A percentile compares a stretch with the other conserved stretches of the same genome.
Conservation (phyloP, 2,797 vertebrate genomes). For the Orientallactaga sibirica region DNA sequence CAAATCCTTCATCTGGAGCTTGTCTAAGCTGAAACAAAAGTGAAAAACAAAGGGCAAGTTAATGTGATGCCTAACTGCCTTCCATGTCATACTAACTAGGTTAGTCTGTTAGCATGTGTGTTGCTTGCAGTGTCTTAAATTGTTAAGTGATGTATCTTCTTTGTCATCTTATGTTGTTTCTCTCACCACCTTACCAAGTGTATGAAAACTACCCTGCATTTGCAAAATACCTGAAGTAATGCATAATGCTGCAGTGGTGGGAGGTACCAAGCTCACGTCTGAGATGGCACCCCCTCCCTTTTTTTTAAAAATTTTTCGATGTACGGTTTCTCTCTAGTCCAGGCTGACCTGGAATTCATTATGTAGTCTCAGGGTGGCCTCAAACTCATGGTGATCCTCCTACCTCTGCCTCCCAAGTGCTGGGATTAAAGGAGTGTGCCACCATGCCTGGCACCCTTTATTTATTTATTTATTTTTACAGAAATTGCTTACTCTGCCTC, state of each 20-base stretch:
- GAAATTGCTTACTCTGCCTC: not conserved
- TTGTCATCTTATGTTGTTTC: not conserved
- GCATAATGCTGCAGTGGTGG: not conserved
- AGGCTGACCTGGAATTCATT: too few species aligned
- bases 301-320: not conserved
- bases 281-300: not conserved
- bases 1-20: not conserved
- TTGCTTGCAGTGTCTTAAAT: not conserved
- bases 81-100: not conserved
- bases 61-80: not conserved
- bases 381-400: too few species aligned
- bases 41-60: not conserved
- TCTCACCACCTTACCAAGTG: not conserved
- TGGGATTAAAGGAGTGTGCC: too few species aligned
- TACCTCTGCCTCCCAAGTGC: too few species aligned
- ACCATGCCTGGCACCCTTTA: too few species aligned
- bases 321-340: too few species aligned
- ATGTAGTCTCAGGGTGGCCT: too few species aligned
- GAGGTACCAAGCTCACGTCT: not conserved
- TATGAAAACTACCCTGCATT: not conserved
- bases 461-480: not conserved
- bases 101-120: not conserved
- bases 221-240: not conserved
- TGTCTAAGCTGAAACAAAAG: not conserved
- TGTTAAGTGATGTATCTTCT: not conserved